Evolutionary conservation across 2,888 invertebrate genomes (phyloP), one percentile per base, ranked within the genome.

Genomic region (Drosophila paucipuncta): DNA sequence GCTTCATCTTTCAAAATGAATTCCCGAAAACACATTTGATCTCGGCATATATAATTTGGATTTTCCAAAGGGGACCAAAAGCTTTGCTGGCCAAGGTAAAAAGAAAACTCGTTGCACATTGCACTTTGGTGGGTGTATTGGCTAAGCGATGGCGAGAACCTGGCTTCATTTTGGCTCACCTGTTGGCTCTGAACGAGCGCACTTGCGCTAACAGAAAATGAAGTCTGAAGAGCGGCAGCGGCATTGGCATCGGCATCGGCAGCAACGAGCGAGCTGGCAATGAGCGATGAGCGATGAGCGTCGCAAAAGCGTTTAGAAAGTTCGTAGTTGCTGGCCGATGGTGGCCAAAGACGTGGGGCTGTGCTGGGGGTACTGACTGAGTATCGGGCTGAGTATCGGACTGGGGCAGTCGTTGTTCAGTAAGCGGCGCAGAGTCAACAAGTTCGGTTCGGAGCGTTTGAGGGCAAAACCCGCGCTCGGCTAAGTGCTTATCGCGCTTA

Each of bases 341-440:
- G 11, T 10, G 25, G 25, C 2, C 9, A 22, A 49, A 35, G 16
- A 31, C 9, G 25, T 4, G n/a, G n/a, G 16, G 50, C 41, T 10
- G n/a, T 0, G 49, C 11, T 1, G 64, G 11, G 16, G 22, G 52
- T 33, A 25, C 47, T 28, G 43, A 39, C 57, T 52, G 78, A 54
- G 64, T 52, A 62, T 50, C 28, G 50, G 61, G 28, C 68, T 43
- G 57, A 47, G 64, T 47, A 59, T 52, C 41, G 28, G 80, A 54
- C 61, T 79, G 76, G 61, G 47, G 33, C 76, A 75, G 60, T 77
- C 31, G 68, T n/a, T 73, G 79, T 82, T 85, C 67, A 89, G 85
- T 85, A 63, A 80, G 90, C 85, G 88, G 88, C 90, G 85, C 83
- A 85, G 77, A 88, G 89, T 85, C 90, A 88, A 72, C 83, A 71